These are phyloP conservation scores for Bovichtus diacanthus DNA, from an alignment of 2,797 vertebrate species.

Conservation along the genomic window DNA sequence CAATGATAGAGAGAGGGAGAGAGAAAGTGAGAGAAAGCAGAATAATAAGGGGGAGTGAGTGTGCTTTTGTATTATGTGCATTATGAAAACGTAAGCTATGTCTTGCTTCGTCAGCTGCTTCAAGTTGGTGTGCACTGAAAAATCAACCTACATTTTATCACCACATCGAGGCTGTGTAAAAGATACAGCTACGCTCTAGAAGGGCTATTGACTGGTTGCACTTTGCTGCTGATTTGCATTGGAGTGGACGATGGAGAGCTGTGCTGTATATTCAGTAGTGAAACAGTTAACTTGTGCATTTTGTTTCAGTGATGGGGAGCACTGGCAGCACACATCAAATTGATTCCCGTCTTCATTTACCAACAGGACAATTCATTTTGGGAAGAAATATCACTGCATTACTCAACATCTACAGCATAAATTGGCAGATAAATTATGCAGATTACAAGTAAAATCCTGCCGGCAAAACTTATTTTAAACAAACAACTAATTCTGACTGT, in stretches of 20 bases:
- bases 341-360: constrained; percentile 34
- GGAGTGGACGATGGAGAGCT: constrained; percentile 1
- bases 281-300: constrained; percentile 38
- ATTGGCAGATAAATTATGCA: constrained; percentile 78
- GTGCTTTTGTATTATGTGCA: constrained; percentile 15
- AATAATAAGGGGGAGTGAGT: constrained; percentile 15
- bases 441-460: constrained; percentile 78
- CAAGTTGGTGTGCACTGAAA: constrained; percentile 23
- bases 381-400: constrained; percentile 39
- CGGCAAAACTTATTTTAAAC: constrained; percentile 81
- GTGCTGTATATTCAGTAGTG: neutral
- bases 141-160: constrained; percentile 34
- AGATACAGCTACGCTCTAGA: constrained; percentile 8
- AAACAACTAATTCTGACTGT: constrained; percentile 82
- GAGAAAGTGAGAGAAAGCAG: constrained; percentile 4
- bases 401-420: constrained; percentile 56
- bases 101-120: constrained; percentile 28
- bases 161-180: constrained; percentile 35
- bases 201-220: constrained; percentile 28
- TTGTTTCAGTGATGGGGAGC: constrained; percentile 47
- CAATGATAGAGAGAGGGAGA: constrained; percentile 33
- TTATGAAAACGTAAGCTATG: neutral
- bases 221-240: constrained; percentile 24
- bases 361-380: constrained; percentile 59
- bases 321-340: constrained; percentile 33